Base-by-base conservation (phyloP, 2,113 vertebrate species). In the Chlamydotis undulata region DNA sequence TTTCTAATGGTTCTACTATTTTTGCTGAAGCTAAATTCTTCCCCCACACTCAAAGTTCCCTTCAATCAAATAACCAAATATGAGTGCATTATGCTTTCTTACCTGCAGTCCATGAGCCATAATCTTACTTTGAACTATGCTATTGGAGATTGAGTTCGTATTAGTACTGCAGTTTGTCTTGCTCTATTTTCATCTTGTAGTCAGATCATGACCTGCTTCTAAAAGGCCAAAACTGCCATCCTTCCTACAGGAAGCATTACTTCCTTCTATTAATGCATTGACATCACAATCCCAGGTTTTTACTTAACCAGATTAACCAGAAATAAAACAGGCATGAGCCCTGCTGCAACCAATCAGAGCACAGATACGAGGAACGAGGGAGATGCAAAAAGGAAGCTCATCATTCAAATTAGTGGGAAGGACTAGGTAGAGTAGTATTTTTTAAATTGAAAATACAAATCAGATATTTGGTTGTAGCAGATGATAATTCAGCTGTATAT, bases 51-150 rank as follows among this genome's bases (percentile, higher is more conserved):
- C 43, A 64, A 43, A 70, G 31, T 19, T 87, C 39, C 33, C 43
- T 70, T 63, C 60, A 60, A 5, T 71, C 39, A 71, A 41, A 81
- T 31, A 70, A 68, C 24, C 18, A 63, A 59, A 67, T 26, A 26
- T 0, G 2, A 79, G 18, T 18, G 9, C 24, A 7, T 47, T 26
- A 12, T 25, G 11, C 33, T 77, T 65, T 80, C 74, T 93, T 93
- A 95, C 93, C 94, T 96, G 78, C 64, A 96, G 75, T 64, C 95
- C 95, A 33, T 2, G 41, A 91, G 89, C 96, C 94, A 96, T 95
- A 31, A 39, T 76, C 56, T 70, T 45, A 31, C 64, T 94, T 45
- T 10, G 39, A 87, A 60, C 24, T 70, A 4, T 35, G 21, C 45
- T 83, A 19, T 41, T 4, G 2, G 73, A 80, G 35, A 77, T 67